phyloP scores from a whole-genome alignment of 2,797 vertebrate species.

The Sciurus carolinensis region DNA sequence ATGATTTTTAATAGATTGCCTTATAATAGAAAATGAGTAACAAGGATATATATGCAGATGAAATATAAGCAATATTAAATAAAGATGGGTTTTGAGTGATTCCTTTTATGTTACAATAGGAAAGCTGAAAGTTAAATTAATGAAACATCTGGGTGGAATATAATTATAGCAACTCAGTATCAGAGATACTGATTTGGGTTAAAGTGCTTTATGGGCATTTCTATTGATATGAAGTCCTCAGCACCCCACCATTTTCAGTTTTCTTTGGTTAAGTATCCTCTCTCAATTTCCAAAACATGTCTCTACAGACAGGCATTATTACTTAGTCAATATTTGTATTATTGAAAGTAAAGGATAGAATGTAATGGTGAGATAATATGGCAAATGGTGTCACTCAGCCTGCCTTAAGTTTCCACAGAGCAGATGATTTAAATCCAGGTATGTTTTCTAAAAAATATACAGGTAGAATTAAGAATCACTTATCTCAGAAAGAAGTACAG shows the following conservation, averaged over 20 bases:
- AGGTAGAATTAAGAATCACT: conserved; percentile 61
- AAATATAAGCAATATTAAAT: conserved; percentile 40
- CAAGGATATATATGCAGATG: not conserved
- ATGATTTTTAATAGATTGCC: conserved; percentile 57
- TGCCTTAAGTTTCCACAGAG: conserved; percentile 43
- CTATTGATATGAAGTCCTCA: not conserved
- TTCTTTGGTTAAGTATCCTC: conserved; percentile 3
- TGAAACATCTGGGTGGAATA: conserved; percentile 46
- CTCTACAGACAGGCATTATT: conserved; percentile 52
- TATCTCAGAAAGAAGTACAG: conserved; percentile 38
- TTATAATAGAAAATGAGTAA: conserved; percentile 33
- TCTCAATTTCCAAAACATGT: not conserved
- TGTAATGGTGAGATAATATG: not conserved
- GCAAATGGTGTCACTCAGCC: not conserved
- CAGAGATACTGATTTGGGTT: conserved; percentile 60
- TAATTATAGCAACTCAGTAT: not conserved
- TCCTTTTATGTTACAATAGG: conserved; percentile 54
- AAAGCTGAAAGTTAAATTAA: conserved; percentile 3
- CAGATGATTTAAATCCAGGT: conserved; percentile 40
- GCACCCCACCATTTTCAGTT: conserved; percentile 42
- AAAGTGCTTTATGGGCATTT: conserved; percentile 59
- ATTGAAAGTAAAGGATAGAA: conserved; percentile 43
- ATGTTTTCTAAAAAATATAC: conserved; percentile 53
- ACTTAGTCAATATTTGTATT: conserved; percentile 48
- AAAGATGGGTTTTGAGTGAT: conserved; percentile 16